Evolutionary conservation across 2,113 vertebrate genomes (phyloP).

Genomic region (Caretta caretta): DNA sequence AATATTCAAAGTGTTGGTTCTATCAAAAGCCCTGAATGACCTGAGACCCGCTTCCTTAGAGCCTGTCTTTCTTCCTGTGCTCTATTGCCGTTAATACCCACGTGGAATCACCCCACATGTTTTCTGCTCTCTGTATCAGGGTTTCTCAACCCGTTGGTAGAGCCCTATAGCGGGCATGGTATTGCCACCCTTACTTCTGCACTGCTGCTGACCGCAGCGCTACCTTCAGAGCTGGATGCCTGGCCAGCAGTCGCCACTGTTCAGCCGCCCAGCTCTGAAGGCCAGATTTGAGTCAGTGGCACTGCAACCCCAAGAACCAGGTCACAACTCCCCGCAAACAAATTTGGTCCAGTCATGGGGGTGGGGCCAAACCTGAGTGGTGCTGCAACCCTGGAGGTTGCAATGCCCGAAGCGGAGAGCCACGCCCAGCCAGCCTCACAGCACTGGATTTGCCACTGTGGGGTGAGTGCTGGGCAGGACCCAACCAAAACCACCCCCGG

Average conservation of each 20-base stretch:
- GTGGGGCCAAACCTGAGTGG: not conserved
- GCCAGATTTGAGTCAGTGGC: not conserved
- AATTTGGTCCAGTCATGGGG: not conserved
- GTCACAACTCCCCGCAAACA: not conserved
- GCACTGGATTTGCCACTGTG: not conserved
- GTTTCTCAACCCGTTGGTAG: not conserved
- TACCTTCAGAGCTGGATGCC: not conserved
- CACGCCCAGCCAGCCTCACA: not conserved
- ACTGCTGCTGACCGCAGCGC: not conserved
- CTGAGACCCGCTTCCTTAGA: rapidly evolving
- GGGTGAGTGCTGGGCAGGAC: not conserved
- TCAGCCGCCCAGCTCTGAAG: not conserved
- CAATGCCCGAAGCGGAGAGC: not conserved
- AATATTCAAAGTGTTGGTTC: not conserved
- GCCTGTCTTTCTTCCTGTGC: rapidly evolving
- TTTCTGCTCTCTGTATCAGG: rapidly evolving
- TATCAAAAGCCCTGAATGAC: not conserved
- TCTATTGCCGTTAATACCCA: rapidly evolving
- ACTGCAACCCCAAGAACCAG: not conserved
- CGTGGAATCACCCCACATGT: rapidly evolving
- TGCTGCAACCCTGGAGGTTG: not conserved
- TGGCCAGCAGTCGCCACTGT: not conserved
- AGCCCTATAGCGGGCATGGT: not conserved
- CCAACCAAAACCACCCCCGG: not conserved
- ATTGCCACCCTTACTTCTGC: not conserved